Evolutionary conservation across 2,797 vertebrate genomes (phyloP).

Genomic region (Pseudochirops cupreus): DNA sequence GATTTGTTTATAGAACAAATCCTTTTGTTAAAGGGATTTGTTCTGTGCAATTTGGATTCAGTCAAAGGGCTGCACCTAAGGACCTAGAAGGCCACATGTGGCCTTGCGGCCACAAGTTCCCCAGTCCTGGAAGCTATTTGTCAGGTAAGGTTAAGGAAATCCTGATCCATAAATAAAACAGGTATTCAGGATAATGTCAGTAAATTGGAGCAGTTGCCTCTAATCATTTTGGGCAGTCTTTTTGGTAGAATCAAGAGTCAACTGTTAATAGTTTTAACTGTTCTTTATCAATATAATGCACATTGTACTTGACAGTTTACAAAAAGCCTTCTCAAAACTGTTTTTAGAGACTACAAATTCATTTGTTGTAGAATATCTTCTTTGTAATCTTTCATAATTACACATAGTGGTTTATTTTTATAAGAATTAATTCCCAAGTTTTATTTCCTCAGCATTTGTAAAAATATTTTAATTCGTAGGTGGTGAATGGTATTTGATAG

Average conservation of each 20-base stretch:
- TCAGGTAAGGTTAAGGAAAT: constrained; percentile 38
- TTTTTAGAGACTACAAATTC: constrained; percentile 27
- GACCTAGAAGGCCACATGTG: no score
- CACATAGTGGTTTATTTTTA: constrained; percentile 10
- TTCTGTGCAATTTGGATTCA: no score
- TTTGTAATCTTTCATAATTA: constrained; percentile 37
- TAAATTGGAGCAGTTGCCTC: constrained; percentile 39
- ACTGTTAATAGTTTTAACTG: constrained; percentile 32
- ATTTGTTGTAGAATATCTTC: constrained; percentile 25
- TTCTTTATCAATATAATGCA: neutral
- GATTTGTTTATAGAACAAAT: no score
- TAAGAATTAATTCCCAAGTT: constrained; percentile 27
- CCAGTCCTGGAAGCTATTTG: no score
- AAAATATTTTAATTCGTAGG: constrained; percentile 29
- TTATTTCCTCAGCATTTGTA: constrained; percentile 14
- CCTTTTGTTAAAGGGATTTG: no score
- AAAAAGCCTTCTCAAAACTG: neutral
- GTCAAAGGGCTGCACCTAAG: no score
- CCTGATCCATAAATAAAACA: neutral
- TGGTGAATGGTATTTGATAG: constrained; percentile 29
- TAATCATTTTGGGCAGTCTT: constrained; percentile 8
- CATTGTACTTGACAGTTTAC: neutral
- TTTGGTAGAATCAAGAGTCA: neutral
- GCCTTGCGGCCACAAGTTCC: no score
- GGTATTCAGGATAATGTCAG: constrained; percentile 20